A percentile compares a stretch with the other conserved stretches of the same genome.
Conservation (phyloP, 2,797 vertebrate species). For the Intellagama lesueurii region DNA sequence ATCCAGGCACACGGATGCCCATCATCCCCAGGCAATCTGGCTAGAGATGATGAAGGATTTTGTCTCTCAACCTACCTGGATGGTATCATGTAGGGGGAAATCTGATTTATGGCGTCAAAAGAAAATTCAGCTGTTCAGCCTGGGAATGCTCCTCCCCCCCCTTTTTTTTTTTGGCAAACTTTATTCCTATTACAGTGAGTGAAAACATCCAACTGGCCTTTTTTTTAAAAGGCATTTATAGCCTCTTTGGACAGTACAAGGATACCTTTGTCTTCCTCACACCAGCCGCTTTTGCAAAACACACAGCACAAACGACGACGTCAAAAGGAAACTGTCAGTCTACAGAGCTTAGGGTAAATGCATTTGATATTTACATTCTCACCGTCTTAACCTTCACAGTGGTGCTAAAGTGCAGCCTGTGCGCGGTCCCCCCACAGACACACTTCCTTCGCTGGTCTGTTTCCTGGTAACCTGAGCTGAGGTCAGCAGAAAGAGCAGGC, state of each 20-base stretch:
- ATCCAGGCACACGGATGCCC: too few species aligned
- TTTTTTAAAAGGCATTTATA: slow-evolving; percentile 34
- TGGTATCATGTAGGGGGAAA: background rate
- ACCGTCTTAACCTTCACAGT: slow-evolving; percentile 72
- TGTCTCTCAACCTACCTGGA: background rate
- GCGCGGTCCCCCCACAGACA: slow-evolving; percentile 39
- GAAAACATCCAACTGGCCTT: slow-evolving; percentile 1
- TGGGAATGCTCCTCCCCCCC: background rate
- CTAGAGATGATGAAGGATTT: background rate
- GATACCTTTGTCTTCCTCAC: slow-evolving; percentile 22
- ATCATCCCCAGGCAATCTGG: background rate
- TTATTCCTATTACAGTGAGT: too few species aligned
- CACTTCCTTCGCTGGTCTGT: slow-evolving; percentile 47
- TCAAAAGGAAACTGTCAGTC: background rate
- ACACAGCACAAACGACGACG: too few species aligned
- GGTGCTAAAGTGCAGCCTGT: slow-evolving; percentile 74
- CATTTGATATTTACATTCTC: slow-evolving; percentile 71
- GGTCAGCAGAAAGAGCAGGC: slow-evolving; percentile 62
- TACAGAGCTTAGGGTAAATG: slow-evolving; percentile 66
- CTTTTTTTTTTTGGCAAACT: background rate
- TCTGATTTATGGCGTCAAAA: too few species aligned
- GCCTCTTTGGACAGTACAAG: background rate
- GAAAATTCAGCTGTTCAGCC: too few species aligned
- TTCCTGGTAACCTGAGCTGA: slow-evolving; percentile 59
- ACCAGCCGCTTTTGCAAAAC: slow-evolving; percentile 69